Evolutionary conservation across 2,113 vertebrate genomes (phyloP), one percentile per base, ranked within the genome.

Genomic region (Oenanthe melanoleuca): DNA sequence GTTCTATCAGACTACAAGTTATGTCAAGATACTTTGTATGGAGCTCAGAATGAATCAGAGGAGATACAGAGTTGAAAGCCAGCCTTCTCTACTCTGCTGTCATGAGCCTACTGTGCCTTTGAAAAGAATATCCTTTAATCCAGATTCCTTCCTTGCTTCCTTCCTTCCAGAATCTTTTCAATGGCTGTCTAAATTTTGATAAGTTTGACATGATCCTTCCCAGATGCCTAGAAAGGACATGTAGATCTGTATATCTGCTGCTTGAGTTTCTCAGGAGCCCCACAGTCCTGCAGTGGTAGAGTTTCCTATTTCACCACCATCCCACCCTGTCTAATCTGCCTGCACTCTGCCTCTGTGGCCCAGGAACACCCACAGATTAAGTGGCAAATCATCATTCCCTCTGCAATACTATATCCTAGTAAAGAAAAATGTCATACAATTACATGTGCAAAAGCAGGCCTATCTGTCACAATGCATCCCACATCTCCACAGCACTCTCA

Each of bases 401-500:
- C 50, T 64, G 8, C 12, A 50, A 8, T 49, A 9, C 31, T 80
- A 11, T 40, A 69, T 29, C 16, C 28, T 37, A 24, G 33, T 42
- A 81, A 84, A 69, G 19, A 71, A 75, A 74, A 86, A 31, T 33
- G 3, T 4, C 3, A 3, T 38, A 20, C 2, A 53, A 29, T 33
- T 38, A 50, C 6, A 13, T 11, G 10, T 75, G 40, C 31, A 67
- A 84, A 84, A 72, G 5, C 31, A 67, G 73, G 5, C 31, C 22
- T 50, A 0, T 60, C 15, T 74, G 12, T 28, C 10, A 15, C 15
- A 23, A 38, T 4, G 15, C 2, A 45, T 31, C 45, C 34, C 23
- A 13, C 0, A 0, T 34, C n/a, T 34, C 15, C 18, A 49, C 18
- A 63, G 15, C 24, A 14, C 5, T 63, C 42, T 49, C 24, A 53